Percentiles rank a stretch among this genome's conserved stretches.
phyloP scores from a whole-genome alignment of 2,113 vertebrate species.

The Mohoua ochrocephala region DNA sequence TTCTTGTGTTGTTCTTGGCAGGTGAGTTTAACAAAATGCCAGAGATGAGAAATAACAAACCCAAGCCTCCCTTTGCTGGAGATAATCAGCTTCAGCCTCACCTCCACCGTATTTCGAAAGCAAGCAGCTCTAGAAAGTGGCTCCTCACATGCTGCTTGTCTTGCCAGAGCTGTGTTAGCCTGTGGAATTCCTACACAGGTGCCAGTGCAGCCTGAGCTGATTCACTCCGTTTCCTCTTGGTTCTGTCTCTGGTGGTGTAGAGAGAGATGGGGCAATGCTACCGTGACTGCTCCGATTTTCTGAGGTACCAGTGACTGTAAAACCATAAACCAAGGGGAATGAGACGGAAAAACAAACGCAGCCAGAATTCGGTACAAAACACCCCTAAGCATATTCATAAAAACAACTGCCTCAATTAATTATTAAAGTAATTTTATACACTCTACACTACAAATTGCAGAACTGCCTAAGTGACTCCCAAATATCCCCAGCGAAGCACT shows the following conservation, averaged over 20 bases:
- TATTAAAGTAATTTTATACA: neutral
- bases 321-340: neutral
- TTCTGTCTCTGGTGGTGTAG: neutral
- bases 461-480: neutral
- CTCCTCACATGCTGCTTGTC: neutral
- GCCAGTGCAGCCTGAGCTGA: neutral
- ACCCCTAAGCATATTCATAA: neutral
- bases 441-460: neutral
- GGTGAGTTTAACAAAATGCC: neutral
- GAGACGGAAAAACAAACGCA: neutral
- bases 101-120: neutral
- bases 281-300: neutral
- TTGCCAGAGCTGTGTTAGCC: neutral
- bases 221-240: neutral
- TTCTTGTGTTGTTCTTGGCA: neutral
- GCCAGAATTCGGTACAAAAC: neutral
- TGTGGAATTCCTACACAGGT: neutral
- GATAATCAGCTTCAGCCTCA: neutral
- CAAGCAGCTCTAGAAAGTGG: neutral
- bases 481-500: neutral
- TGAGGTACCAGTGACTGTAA: neutral
- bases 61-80: neutral
- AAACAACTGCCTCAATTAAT: neutral
- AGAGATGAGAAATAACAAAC: neutral
- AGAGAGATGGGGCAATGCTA: neutral